These are phyloP conservation scores for Adineta ricciae DNA, from an alignment of 2,888 invertebrate species.

Conservation along the genomic window DNA sequence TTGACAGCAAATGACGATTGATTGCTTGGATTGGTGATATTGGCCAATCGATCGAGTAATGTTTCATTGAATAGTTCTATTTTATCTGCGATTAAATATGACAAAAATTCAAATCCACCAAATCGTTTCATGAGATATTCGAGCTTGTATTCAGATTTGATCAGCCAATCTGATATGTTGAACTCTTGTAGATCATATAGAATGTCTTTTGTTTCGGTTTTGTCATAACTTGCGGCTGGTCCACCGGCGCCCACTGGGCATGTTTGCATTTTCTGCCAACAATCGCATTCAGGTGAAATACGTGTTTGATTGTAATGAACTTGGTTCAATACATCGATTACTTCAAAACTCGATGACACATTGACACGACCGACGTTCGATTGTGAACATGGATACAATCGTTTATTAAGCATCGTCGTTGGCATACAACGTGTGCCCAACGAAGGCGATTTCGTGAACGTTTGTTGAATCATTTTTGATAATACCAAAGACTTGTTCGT, in stretches of 20 bases:
- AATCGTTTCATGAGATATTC: conserved; percentile 24
- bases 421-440: conserved; percentile 24
- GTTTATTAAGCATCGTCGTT: background rate
- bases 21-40: background rate
- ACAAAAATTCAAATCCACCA: conserved; percentile 31
- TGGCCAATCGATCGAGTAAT: background rate
- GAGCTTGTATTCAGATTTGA: conserved; percentile 23
- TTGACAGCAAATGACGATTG: background rate
- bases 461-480: background rate
- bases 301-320: conserved; percentile 26
- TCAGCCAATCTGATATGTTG: conserved; percentile 49
- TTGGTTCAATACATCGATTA: background rate
- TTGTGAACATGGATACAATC: background rate
- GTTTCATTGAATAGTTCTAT: background rate
- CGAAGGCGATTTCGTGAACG: conserved; percentile 20
- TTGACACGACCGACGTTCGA: background rate
- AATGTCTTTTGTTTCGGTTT: conserved; percentile 49
- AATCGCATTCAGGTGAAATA: conserved; percentile 27
- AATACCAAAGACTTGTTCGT: background rate
- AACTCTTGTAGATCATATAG: conserved; percentile 51
- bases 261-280: conserved; percentile 27
- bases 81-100: conserved; percentile 39
- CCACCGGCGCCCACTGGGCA: conserved; percentile 41
- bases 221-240: conserved; percentile 42
- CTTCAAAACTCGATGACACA: background rate